Conservation (phyloP, 2,797 vertebrate species). For the Iguana delicatissima region DNA sequence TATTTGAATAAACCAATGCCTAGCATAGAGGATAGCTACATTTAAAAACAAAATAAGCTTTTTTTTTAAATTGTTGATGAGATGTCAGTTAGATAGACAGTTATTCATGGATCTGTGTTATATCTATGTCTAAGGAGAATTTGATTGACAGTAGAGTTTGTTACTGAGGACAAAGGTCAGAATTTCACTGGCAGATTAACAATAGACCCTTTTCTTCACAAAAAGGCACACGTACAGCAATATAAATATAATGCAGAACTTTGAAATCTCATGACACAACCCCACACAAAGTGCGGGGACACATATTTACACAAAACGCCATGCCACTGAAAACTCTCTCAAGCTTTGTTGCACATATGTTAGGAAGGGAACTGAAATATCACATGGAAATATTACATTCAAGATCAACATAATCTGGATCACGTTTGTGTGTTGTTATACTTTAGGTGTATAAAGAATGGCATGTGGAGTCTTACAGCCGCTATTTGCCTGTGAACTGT, state of each 20-base stretch:
- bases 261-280: constrained; percentile 4
- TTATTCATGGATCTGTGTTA: constrained; percentile 68
- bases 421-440: neutral
- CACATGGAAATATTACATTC: neutral
- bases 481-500: neutral
- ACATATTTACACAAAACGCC: constrained; percentile 19
- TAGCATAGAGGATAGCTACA: constrained; percentile 2
- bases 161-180: constrained; percentile 74
- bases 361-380: constrained; percentile 18
- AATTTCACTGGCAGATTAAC: constrained; percentile 71
- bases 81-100: constrained; percentile 71
- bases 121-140: constrained; percentile 71
- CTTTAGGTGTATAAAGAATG: neutral
- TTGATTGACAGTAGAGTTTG: constrained; percentile 77
- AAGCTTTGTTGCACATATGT: neutral
- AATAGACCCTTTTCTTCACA: constrained; percentile 69
- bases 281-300: constrained; percentile 11
- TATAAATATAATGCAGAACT: constrained; percentile 60
- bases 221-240: constrained; percentile 57
- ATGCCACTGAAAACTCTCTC: neutral
- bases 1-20: neutral
- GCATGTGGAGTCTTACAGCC: neutral
- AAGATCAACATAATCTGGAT: neutral
- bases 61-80: constrained; percentile 56
- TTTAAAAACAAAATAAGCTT: constrained; percentile 44